Base-by-base conservation (phyloP, 2,113 vertebrate species). In the Phycodurus eques region DNA sequence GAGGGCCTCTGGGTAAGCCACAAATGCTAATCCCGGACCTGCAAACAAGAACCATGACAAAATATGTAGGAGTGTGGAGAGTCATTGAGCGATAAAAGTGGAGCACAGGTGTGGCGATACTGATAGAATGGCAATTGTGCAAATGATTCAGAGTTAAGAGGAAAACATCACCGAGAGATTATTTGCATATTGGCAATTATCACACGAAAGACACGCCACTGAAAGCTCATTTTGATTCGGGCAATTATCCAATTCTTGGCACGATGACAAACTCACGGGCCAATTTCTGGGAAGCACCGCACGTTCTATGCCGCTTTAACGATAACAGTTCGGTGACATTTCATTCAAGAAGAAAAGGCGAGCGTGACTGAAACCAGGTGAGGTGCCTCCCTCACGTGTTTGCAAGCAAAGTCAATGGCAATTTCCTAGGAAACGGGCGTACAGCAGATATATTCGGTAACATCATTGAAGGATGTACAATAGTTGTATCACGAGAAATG, bases 1-100 rank as follows among this genome's bases (percentile, higher is more conserved):
- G 49, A 94, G 91, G 72, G 94, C 94, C 76, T 94, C 94, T 90
- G 94, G 94, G 88, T 94, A 94, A 61, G 93, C 94, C 51, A 94
- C 94, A 63, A 94, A 94, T 0, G 94, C 94, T 84, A 94, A 80
- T 2, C 94, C 94, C 14, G 93, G 94, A 88, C 94, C 94, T 94
- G 67, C 27, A 46, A 0, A 2, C 57, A 71, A 4, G 70, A 13
- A n/a, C 27, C 27, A 27, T 27, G 1, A 27, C 27, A 27, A 27
- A 27, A 27, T 27, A 27, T 27, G 27, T 27, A 27, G 27, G 27
- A 27, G 27, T 27, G 27, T 27, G 27, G 27, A 27, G 27, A 27
- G 27, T 27, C 27, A 1, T 27, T 27, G 27, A 27, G 27, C 27
- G 27, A 27, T 27, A 27, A 27, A 27, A 27, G 27, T 27, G 27